phyloP scores from a whole-genome alignment of 1,140 invertebrate genomes.

The Araneus ventricosus region DNA sequence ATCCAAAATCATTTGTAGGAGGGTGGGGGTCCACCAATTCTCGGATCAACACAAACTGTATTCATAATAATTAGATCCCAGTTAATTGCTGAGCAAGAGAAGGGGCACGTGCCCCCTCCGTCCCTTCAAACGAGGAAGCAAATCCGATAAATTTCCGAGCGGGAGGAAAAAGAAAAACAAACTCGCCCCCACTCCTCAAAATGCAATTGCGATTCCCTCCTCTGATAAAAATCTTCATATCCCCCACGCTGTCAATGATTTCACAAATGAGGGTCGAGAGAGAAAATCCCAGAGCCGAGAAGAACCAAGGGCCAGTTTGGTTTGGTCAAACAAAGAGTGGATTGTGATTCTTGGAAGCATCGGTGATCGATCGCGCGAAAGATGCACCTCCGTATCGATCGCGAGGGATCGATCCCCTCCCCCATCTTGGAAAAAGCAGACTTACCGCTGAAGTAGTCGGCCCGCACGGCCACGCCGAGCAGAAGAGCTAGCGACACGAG shows the following conservation, averaged over 20 bases:
- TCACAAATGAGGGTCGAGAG: background rate
- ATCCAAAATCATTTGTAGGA: background rate
- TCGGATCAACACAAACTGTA: background rate
- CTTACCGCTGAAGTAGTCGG: constrained; percentile 63
- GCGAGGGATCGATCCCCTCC: constrained; percentile 40
- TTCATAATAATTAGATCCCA: background rate
- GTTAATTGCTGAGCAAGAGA: background rate
- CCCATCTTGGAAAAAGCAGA: constrained; percentile 20
- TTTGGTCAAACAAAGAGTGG: background rate
- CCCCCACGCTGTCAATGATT: background rate
- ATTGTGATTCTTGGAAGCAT: background rate
- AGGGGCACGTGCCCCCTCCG: background rate
- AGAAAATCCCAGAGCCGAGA: background rate
- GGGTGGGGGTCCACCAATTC: background rate
- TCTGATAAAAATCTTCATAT: background rate
- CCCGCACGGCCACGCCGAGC: background rate
- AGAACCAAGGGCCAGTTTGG: background rate
- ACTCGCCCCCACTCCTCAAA: background rate
- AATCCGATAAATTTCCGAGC: background rate
- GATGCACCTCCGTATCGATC: constrained; percentile 56
- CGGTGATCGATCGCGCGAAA: constrained; percentile 39
- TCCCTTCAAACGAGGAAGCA: background rate
- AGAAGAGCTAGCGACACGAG: background rate
- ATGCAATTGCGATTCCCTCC: background rate
- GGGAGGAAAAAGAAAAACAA: background rate